A percentile compares a stretch with the other conserved stretches of the same genome.
Conservation (phyloP, 2,888 invertebrate genomes). For the Nomada hirtipes region DNA sequence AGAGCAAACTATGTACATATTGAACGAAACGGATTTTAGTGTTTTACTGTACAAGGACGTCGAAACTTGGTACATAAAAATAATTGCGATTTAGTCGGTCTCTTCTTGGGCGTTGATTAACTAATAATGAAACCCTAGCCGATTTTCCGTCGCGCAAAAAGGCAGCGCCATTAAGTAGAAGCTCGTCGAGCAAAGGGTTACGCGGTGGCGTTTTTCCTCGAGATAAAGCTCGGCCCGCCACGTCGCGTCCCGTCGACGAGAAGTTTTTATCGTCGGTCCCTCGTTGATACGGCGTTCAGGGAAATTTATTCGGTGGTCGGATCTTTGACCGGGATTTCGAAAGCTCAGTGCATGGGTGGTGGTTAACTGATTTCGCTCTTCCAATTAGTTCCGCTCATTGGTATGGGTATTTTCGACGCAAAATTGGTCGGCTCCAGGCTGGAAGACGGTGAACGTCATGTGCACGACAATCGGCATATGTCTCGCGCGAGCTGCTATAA, state of each 20-base stretch:
- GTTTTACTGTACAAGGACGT: neutral
- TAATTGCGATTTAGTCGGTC: constrained; percentile 8
- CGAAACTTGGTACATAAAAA: neutral
- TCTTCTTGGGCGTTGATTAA: constrained; percentile 25
- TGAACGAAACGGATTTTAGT: constrained; percentile 12
- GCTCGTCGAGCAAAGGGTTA: neutral
- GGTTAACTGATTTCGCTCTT: constrained; percentile 42
- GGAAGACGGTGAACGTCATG: neutral
- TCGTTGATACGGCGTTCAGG: neutral
- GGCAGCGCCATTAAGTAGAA: constrained; percentile 23
- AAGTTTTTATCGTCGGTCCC: constrained; percentile 34
- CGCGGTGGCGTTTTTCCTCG: constrained; percentile 19
- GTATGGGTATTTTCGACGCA: neutral
- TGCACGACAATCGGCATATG: constrained; percentile 32
- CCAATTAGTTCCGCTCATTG: neutral
- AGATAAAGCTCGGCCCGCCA: constrained; percentile 29
- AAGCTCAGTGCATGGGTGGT: constrained; percentile 3
- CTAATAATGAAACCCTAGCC: constrained; percentile 20
- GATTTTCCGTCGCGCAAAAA: constrained; percentile 18
- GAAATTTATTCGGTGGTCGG: constrained; percentile 45
- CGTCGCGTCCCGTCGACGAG: neutral
- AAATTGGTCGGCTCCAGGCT: constrained; percentile 7
- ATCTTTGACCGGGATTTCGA: constrained; percentile 41
- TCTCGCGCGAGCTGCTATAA: constrained; percentile 16
- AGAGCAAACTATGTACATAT: no score